Evolutionary conservation across 2,797 vertebrate genomes (phyloP).

Genomic region (Carcharodon carcharias): DNA sequence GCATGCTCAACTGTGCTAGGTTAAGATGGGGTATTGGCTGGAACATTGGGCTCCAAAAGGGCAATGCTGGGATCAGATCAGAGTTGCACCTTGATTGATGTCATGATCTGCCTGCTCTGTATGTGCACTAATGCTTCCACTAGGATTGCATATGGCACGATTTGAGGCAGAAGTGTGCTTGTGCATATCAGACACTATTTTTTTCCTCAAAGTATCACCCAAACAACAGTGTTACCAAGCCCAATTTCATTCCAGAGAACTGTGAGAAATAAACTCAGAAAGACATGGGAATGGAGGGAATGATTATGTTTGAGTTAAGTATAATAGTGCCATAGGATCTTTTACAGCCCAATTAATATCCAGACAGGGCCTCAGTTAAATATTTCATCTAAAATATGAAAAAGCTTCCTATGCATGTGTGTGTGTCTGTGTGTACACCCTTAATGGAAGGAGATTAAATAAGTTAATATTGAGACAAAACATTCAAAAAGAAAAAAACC

Average conservation of each 20-base stretch:
- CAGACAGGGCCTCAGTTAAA: neutral
- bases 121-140: too few species aligned
- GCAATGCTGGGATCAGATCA: too few species aligned
- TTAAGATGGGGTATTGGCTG: too few species aligned
- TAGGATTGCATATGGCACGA: too few species aligned
- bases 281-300: neutral
- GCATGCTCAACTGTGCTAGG: too few species aligned
- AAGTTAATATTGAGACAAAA: neutral
- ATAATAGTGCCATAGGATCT: neutral
- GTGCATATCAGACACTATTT: too few species aligned
- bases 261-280: neutral
- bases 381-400: neutral
- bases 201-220: too few species aligned
- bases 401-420: neutral
- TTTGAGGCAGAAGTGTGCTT: too few species aligned
- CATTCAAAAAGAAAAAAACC: neutral
- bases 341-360: neutral
- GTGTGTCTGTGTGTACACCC: neutral
- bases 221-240: too few species aligned
- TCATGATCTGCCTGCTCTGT: too few species aligned
- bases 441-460: neutral
- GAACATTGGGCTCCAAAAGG: too few species aligned
- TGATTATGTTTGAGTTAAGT: neutral
- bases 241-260: neutral
- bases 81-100: too few species aligned